phyloP scores from a whole-genome alignment of 1,140 invertebrate genomes.

The Hylyphantes graminicola region DNA sequence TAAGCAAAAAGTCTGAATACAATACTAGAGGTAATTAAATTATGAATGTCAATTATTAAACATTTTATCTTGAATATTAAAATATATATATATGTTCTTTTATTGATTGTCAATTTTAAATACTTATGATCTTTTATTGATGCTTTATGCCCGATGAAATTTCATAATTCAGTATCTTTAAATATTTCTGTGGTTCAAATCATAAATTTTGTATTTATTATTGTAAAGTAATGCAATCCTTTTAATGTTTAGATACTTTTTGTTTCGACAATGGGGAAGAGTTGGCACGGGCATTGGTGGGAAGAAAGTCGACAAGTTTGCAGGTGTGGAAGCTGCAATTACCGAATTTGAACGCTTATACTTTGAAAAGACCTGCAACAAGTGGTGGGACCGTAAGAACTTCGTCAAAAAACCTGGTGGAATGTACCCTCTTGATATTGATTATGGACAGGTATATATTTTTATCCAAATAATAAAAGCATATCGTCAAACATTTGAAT shows the following conservation, averaged over 20 bases:
- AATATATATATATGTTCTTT: no score
- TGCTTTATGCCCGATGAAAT: no score
- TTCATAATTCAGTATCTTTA: no score
- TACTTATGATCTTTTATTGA: no score
- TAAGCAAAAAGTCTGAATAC: no score
- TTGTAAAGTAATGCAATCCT: neutral
- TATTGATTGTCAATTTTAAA: no score
- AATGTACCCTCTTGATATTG: slow-evolving; percentile 91
- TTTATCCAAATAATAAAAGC: neutral
- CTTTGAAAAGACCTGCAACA: slow-evolving; percentile 87
- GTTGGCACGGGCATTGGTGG: slow-evolving; percentile 93
- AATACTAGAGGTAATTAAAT: no score
- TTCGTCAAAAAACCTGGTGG: slow-evolving; percentile 85
- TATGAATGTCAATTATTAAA: no score
- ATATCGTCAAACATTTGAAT: neutral
- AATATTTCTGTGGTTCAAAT: no score
- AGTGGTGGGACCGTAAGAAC: slow-evolving; percentile 75
- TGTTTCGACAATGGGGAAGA: slow-evolving; percentile 94
- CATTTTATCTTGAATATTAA: no score
- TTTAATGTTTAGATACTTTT: slow-evolving; percentile 73
- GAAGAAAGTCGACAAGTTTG: slow-evolving; percentile 77
- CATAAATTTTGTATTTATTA: no score
- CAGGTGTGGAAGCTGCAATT: slow-evolving; percentile 73
- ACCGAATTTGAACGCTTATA: slow-evolving; percentile 78
- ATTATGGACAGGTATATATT: slow-evolving; percentile 72